Base-by-base conservation (phyloP, 2,797 vertebrate genomes). In the Lepus townsendii region DNA sequence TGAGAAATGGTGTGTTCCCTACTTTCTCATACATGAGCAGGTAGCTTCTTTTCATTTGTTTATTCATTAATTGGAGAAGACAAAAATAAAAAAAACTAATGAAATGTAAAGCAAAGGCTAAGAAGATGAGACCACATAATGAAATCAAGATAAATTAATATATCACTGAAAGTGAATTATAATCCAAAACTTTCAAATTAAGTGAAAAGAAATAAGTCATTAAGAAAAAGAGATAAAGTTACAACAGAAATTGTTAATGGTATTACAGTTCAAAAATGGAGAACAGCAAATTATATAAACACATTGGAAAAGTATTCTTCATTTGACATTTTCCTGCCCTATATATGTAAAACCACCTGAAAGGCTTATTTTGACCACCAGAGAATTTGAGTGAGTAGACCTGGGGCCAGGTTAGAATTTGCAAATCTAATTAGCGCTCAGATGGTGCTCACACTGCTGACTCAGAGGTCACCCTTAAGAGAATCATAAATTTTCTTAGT, bases 71-170 rank as follows among this genome's bases (percentile, higher is more conserved):
- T 65, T 69, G 60, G 90, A 63, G 80, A 12, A 84, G 4, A 69
- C 65, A 84, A 76, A 54, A 12, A 8, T 80, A 30, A 86, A 77
- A 35, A 35, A 35, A 88, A 91, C 30, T 73, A 80, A 60, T 83
- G 68, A 62, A 83, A 42, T 65, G 16, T 54, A 83, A 93, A 78
- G 3, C 14, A 75, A 75, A 86, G 8, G 8, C 13, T 24, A 35
- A 50, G 62, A 66, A 86, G 65, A 57, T 95, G 32, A 93, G 7
- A 57, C 19, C 54, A 57, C 13, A 1, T 68, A 84, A 26, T 35
- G 2, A 91, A 86, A 80, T 38, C 2, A 57, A 93, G 24, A 95
- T n/a, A 71, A 93, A 82, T 66, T 85, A 78, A 79, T 79, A 20
- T 69, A 13, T 66, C 71, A 38, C 62, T 71, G 71, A 60, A 91